These are phyloP conservation scores for Gnathonemus echidnorhynchus DNA, from an alignment of 2,113 vertebrate genomes.

Conservation along the genomic window DNA sequence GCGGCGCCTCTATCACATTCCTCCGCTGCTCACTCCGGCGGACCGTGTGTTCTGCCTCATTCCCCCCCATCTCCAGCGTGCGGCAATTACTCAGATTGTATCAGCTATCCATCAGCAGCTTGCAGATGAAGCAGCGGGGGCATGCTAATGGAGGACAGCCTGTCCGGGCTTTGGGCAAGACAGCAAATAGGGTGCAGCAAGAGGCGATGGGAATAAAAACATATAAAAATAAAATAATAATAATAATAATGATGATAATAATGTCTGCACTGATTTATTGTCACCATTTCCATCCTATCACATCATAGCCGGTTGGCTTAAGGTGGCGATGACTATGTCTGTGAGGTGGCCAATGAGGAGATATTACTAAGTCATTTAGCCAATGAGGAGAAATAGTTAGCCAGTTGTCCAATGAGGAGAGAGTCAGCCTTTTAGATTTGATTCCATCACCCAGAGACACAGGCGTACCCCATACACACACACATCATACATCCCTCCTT, in stretches of 20 bases:
- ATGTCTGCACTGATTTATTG: neutral
- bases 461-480: neutral
- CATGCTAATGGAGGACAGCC: slow-evolving; percentile 65
- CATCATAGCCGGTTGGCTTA: neutral
- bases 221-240: slow-evolving; percentile 60
- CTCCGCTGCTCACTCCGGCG: neutral
- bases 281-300: neutral
- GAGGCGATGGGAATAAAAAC: slow-evolving; percentile 48
- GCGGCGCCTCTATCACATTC: neutral
- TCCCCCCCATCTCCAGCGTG: slow-evolving; percentile 41
- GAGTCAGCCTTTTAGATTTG: neutral
- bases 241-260: slow-evolving; percentile 52
- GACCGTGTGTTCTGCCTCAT: slow-evolving; percentile 15
- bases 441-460: neutral
- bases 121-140: slow-evolving; percentile 56
- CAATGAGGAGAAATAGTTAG: neutral
- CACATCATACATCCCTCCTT: neutral
- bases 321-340: neutral
- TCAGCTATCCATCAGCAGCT: slow-evolving; percentile 65
- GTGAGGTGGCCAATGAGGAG: neutral
- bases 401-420: neutral
- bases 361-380: neutral
- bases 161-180: slow-evolving; percentile 59
- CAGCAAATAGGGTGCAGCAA: slow-evolving; percentile 37
- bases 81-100: slow-evolving; percentile 68